Base-by-base conservation (phyloP, 2,113 vertebrate species). In the Dissostichus mawsoni region DNA sequence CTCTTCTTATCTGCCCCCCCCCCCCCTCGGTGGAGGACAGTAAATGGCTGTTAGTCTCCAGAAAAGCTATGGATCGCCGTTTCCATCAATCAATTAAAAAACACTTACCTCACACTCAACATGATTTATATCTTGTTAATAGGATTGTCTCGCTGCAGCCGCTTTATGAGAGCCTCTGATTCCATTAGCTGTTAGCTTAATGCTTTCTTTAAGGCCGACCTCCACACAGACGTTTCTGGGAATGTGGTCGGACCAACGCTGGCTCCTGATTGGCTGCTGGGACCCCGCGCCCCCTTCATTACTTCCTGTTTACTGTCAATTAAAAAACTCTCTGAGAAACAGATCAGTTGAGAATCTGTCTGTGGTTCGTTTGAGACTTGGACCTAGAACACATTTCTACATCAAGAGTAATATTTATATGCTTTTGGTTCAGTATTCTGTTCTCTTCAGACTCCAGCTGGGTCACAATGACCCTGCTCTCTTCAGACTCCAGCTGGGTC, bases 61-160 rank as follows among this genome's bases (percentile, higher is more conserved):
- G 94, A 96, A 97, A 94, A 96, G 94, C 95, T 95, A 96, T 94
- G 88, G 95, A 95, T 96, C 95, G 96, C 96, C 93, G 94, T 97
- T 97, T 96, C 97, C 97, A 99, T 99, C 97, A 97, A 99, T 99
- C 97, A 98, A 98, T 99, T 99, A 98, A 98, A 99, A 99, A 99
- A 98, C 98, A 99, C 97, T 99, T 98, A 98, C 96, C 97, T 97
- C 97, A 97, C 96, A 97, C 96, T 98, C 97, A 97, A 97, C 96
- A 96, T 98, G 97, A 99, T 99, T 99, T 97, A 98, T 98, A 98
- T 97, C 97, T 98, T 97, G 97, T 98, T 99, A 99, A 99, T 98
- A 99, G 96, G 98, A 99, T 98, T 97, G 96, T 98, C 97, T 97
- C 96, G 97, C 96, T 97, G 97, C 97, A 96, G 96, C 96, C 96